Evolutionary conservation across 2,888 invertebrate genomes (phyloP).

Genomic region (Sussaba pulchella): DNA sequence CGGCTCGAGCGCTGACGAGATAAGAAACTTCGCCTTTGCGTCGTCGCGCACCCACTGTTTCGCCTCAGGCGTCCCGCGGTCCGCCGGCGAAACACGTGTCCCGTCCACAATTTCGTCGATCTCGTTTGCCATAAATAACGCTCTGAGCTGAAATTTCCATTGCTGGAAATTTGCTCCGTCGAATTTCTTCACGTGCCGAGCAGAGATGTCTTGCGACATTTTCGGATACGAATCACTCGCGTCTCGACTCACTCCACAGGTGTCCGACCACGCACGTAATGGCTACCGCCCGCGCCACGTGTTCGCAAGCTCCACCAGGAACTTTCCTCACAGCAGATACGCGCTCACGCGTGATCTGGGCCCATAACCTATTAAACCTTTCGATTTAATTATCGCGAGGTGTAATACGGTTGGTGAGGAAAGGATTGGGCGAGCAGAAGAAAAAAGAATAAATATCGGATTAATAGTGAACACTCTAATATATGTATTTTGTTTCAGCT

Average conservation of each 20-base stretch:
- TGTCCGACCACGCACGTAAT: no score
- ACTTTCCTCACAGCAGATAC: no score
- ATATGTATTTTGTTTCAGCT: no score
- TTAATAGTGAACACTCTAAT: no score
- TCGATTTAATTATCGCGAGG: no score
- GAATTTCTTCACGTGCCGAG: slow-evolving; percentile 43
- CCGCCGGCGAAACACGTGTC: slow-evolving; percentile 27
- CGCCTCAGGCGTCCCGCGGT: slow-evolving; percentile 11
- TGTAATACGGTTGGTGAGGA: no score
- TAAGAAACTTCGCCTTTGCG: slow-evolving; percentile 68
- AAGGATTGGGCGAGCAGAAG: no score
- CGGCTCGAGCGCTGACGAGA: slow-evolving; percentile 65
- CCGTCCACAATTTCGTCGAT: slow-evolving; percentile 56
- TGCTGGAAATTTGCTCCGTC: slow-evolving; percentile 65
- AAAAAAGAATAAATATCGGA: no score
- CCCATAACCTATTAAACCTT: no score
- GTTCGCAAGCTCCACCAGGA: no score
- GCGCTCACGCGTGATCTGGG: no score
- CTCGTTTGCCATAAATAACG: slow-evolving; percentile 53
- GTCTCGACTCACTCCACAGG: not conserved
- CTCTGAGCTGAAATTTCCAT: slow-evolving; percentile 66
- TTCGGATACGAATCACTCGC: not conserved
- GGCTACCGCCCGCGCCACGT: no score
- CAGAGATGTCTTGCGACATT: slow-evolving; percentile 35
- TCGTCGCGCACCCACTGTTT: slow-evolving; percentile 65